These are phyloP conservation scores for Cyprinella venusta DNA, from an alignment of 2,797 vertebrate genomes.

Conservation along the genomic window DNA sequence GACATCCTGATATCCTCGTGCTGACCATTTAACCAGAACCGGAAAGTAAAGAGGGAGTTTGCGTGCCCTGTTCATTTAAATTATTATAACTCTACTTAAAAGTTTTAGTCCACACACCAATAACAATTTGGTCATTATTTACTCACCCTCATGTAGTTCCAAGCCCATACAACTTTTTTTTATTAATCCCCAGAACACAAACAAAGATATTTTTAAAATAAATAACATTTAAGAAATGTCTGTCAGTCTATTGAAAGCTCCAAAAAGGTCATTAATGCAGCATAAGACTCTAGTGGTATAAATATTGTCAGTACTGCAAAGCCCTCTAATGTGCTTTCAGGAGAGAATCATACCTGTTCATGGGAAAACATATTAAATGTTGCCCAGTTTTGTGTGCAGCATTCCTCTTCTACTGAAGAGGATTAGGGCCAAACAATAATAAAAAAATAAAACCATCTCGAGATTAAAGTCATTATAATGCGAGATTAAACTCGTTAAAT, in stretches of 20 bases:
- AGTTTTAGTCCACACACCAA: not conserved
- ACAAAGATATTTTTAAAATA: not conserved
- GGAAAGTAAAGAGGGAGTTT: not conserved
- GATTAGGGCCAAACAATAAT: no score
- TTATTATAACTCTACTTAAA: not conserved
- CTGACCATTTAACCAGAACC: conserved; percentile 8
- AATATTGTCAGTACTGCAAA: not conserved
- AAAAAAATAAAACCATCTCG: no score
- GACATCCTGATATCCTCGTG: not conserved
- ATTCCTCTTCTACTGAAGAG: not conserved
- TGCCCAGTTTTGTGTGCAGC: not conserved
- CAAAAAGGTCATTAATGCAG: not conserved
- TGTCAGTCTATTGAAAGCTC: not conserved
- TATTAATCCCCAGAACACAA: not conserved
- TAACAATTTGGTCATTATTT: not conserved
- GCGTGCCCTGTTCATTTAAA: not conserved
- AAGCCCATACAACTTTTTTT: not conserved
- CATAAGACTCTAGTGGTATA: not conserved
- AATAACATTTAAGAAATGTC: not conserved
- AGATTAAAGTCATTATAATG: no score
- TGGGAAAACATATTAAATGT: not conserved
- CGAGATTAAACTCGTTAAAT: no score
- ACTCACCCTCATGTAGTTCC: not conserved
- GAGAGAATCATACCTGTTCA: not conserved
- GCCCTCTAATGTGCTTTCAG: not conserved